Evolutionary conservation across 2,113 vertebrate genomes (phyloP).

Genomic region (Syngnathus floridae): DNA sequence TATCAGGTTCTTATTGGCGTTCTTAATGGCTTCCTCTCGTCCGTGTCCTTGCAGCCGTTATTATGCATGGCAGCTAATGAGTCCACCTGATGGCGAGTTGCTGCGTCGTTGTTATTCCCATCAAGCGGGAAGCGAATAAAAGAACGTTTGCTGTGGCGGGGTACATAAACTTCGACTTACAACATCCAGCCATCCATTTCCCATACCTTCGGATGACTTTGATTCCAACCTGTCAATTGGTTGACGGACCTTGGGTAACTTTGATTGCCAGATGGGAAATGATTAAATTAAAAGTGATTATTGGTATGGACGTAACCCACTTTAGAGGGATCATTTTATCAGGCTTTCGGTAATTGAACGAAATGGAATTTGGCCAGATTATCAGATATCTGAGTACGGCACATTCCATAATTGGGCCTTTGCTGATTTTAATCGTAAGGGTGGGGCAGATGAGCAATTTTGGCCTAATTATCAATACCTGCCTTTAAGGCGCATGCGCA

Average conservation of each 20-base stretch:
- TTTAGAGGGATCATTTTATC: background rate
- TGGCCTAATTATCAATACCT: background rate
- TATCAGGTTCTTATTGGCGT: conserved; percentile 40
- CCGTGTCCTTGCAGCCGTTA: conserved; percentile 51
- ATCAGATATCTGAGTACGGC: background rate
- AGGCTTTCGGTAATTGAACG: background rate
- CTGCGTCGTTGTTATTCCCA: background rate
- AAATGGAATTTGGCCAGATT: background rate
- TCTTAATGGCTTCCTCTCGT: conserved; percentile 47
- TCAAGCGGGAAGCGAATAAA: background rate
- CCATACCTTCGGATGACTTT: background rate
- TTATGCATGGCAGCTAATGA: conserved; percentile 34
- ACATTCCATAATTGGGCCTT: background rate
- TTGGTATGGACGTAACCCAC: too few species aligned
- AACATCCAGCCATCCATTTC: background rate
- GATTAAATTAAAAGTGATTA: too few species aligned
- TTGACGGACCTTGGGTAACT: too few species aligned
- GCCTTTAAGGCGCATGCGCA: background rate
- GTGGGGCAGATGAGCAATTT: background rate
- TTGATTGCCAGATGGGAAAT: too few species aligned
- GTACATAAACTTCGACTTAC: background rate
- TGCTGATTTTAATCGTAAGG: background rate
- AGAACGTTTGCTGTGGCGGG: background rate
- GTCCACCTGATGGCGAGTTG: conserved; percentile 23
- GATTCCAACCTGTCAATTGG: too few species aligned